These are phyloP conservation scores for Chorisops tibialis DNA, from an alignment of 2,888 invertebrate genomes.

Conservation along the genomic window DNA sequence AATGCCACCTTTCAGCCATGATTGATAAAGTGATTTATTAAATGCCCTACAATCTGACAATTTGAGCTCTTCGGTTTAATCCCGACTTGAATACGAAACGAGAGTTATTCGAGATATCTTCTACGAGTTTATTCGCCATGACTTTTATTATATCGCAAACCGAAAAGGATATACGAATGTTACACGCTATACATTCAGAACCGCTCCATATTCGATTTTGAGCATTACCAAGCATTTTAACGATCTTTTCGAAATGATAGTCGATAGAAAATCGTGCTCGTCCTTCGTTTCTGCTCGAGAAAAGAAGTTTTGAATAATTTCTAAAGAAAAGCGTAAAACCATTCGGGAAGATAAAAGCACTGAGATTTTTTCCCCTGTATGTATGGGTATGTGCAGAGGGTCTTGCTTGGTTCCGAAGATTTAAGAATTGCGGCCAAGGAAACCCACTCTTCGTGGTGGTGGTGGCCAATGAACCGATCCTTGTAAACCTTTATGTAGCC, in stretches of 20 bases:
- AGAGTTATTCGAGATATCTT: neutral
- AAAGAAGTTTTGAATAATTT: no score
- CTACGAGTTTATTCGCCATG: neutral
- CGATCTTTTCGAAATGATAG: neutral
- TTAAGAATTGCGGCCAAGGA: no score
- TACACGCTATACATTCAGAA: no score
- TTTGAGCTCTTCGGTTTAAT: slow-evolving; percentile 1
- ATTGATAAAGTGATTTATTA: slow-evolving; percentile 14
- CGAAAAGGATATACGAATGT: neutral
- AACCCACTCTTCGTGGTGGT: no score
- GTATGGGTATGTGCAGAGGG: no score
- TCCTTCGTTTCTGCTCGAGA: no score
- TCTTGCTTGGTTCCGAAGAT: no score
- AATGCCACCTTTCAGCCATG: no score
- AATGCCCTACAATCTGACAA: neutral
- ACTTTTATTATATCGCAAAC: neutral
- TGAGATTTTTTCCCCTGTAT: no score
- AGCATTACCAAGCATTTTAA: slow-evolving; percentile 16
- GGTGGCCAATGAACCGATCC: slow-evolving; percentile 26
- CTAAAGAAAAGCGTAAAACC: no score
- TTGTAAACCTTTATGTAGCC: slow-evolving; percentile 29
- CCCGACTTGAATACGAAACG: slow-evolving; percentile 3
- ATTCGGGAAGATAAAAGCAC: no score
- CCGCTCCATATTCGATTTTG: slow-evolving; percentile 6
- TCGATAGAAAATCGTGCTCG: no score